Base-by-base conservation (phyloP, 2,797 vertebrate genomes). In the Rhincodon typus region DNA sequence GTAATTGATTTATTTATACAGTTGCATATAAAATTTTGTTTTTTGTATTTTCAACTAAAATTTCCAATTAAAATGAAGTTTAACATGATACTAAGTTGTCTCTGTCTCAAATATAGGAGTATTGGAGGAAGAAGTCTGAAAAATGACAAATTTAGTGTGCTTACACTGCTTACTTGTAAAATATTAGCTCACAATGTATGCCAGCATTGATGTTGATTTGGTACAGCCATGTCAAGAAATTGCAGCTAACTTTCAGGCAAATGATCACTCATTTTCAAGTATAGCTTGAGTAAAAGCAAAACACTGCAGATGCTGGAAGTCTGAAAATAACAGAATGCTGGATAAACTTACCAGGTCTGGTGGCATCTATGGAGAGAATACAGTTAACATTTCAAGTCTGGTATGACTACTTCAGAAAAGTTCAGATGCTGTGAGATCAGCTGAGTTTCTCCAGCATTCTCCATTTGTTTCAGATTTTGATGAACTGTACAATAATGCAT, bases 1-100 rank as follows among this genome's bases (percentile, higher is more conserved):
- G 19, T 93, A 42, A 42, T 93, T 93, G 90, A 93, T 42, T 93
- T 91, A 91, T 62, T 93, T 93, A 66, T 69, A 69, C 42, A 66
- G 7, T 38, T 69, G n/a, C 57, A 67, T 10, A 67, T 57, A 93
- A 66, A 66, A n/a, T 4, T 38, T 30, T 91, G 34, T 66, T 91
- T 62, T 91, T 7, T 34, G n/a, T 67, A 91, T 91, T 91, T 91
- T 66, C 34, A n/a, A n/a, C 17, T 66, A 91, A 62, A 67, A 38
- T 91, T 66, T 91, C 6, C 19, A 91, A 50, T 67, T 67, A 66
- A 91, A 91, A 91, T 67, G 21, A 84, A 84, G 46, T 84, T 84
- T 21, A 84, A 67, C 38, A 67, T 17, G 86, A 91, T 62, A 25
- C 30, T 15, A 34, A 91, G 34, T 67, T n/a, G 57, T 17, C 1